Conservation (phyloP, 2,113 vertebrate species). For the Cyanistes caeruleus region DNA sequence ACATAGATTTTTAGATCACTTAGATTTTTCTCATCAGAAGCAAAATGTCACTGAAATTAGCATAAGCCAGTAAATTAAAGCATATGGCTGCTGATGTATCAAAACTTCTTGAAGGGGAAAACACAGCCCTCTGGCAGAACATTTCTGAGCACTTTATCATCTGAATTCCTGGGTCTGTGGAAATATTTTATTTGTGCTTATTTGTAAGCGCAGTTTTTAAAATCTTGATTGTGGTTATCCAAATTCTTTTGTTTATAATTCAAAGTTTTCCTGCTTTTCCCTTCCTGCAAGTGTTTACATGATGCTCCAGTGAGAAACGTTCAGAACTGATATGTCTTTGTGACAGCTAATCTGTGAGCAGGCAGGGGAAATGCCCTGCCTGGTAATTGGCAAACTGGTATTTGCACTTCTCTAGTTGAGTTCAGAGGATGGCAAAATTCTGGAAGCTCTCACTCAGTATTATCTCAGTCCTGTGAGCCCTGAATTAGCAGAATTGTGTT, state of each 20-base stretch:
- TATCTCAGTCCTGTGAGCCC: background rate
- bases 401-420: background rate
- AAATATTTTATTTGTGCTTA: background rate
- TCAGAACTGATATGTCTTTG: background rate
- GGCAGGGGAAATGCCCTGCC: background rate
- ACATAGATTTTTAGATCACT: background rate
- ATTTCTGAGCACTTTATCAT: background rate
- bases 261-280: background rate
- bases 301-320: background rate
- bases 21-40: background rate
- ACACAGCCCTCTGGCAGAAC: background rate
- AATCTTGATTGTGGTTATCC: background rate
- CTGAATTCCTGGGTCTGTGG: background rate
- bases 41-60: conserved; percentile 1
- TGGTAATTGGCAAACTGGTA: background rate
- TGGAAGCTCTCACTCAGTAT: background rate
- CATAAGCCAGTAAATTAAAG: background rate
- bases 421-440: background rate
- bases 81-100: background rate
- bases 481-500: background rate
- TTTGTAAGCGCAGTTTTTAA: background rate
- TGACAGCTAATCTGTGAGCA: background rate
- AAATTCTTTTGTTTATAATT: background rate
- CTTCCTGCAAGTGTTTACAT: background rate
- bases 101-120: background rate